phyloP scores from a whole-genome alignment of 2,113 vertebrate genomes.

The Chlorodrepanis virens region DNA sequence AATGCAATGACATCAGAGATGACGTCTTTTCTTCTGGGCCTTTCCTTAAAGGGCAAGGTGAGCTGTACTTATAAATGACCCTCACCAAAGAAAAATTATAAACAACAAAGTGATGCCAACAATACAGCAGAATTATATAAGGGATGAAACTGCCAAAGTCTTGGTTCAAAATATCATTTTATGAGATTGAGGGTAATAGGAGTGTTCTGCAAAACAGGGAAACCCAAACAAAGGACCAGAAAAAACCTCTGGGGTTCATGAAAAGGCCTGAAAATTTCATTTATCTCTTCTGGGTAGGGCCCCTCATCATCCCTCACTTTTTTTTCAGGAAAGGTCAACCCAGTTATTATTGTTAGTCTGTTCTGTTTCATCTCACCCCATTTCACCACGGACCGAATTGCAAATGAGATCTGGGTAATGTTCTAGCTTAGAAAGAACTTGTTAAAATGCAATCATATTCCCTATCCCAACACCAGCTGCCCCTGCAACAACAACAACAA shows the following conservation, averaged over 20 bases:
- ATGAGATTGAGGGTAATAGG: background rate
- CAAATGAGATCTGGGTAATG: background rate
- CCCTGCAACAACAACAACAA: background rate
- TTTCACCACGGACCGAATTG: background rate
- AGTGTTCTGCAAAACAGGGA: background rate
- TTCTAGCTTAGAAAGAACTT: background rate
- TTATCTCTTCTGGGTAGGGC: background rate
- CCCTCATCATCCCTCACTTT: background rate
- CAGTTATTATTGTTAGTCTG: background rate
- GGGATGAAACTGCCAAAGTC: background rate
- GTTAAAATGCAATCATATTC: background rate
- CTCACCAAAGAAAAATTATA: background rate
- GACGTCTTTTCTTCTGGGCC: background rate
- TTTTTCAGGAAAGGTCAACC: background rate
- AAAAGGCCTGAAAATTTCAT: background rate
- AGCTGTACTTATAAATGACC: background rate
- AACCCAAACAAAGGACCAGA: background rate
- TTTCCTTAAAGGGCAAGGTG: background rate
- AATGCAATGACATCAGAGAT: background rate
- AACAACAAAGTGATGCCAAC: fast-evolving
- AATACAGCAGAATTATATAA: background rate
- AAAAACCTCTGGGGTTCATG: background rate
- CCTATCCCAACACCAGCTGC: background rate
- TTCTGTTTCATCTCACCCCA: background rate
- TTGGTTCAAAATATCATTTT: background rate